Evolutionary conservation across 2,888 invertebrate species (phyloP).

Genomic region (Xestia rhomboidea): DNA sequence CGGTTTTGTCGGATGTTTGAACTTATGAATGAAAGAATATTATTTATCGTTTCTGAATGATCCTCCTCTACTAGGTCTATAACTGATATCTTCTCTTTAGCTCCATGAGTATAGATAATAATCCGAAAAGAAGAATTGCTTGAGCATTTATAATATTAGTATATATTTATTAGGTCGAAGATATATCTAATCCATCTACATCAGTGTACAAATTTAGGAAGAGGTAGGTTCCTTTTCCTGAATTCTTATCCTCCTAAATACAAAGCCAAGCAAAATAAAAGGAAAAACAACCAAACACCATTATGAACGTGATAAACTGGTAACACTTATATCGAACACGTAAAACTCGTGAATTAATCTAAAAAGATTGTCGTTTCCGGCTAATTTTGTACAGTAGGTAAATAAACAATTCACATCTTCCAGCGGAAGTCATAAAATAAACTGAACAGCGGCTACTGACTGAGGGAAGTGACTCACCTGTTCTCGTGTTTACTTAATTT

Average conservation of each 20-base stretch:
- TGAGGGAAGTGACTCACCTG: slow-evolving; percentile 44
- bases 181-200: neutral
- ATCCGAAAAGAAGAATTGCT: neutral
- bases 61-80: neutral
- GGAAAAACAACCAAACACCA: neutral
- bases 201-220: neutral
- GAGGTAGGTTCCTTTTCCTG: neutral
- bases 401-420: slow-evolving; percentile 39
- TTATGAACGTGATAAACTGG: neutral
- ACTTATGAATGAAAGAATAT: neutral
- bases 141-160: neutral
- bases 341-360: slow-evolving; percentile 27
- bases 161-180: neutral
- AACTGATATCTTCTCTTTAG: neutral
- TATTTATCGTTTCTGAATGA: neutral
- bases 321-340: slow-evolving; percentile 7
- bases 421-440: slow-evolving; percentile 54
- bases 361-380: slow-evolving; percentile 42
- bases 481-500: slow-evolving; percentile 36
- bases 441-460: slow-evolving; percentile 14
- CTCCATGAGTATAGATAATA: neutral
- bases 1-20: slow-evolving; percentile 8
- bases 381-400: slow-evolving; percentile 14
- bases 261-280: neutral
- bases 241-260: neutral